phyloP scores from a whole-genome alignment of 2,113 vertebrate genomes.

The Myanophis thanlyinensis region DNA sequence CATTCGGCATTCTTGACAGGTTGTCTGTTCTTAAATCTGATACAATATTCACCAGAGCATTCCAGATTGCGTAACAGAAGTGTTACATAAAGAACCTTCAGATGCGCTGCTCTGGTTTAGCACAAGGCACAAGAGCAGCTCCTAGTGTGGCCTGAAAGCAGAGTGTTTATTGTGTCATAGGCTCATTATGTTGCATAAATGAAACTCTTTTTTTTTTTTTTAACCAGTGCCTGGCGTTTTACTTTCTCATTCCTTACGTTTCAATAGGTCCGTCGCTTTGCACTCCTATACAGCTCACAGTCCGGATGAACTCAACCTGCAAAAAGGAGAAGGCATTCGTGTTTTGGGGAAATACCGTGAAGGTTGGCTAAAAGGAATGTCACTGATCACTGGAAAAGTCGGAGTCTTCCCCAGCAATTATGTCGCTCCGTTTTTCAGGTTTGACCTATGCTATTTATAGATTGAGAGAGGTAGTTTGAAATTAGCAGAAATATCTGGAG shows the following conservation, averaged over 20 bases:
- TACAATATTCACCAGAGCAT: neutral
- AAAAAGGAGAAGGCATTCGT: conserved; percentile 90
- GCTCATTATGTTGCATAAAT: accelerated
- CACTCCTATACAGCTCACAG: conserved; percentile 80
- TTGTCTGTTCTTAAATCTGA: neutral
- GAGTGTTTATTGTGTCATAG: accelerated
- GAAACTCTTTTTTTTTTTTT: neutral
- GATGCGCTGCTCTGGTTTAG: accelerated
- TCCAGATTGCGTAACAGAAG: accelerated
- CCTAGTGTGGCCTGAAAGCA: accelerated
- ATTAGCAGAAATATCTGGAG: neutral
- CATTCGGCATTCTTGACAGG: neutral
- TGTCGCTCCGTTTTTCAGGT: conserved; percentile 89
- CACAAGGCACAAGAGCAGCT: accelerated
- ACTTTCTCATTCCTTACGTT: neutral
- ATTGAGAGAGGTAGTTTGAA: neutral
- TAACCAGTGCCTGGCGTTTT: accelerated
- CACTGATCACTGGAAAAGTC: conserved; percentile 86
- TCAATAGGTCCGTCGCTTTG: conserved; percentile 83
- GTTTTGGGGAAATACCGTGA: conserved; percentile 87
- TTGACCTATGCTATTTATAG: conserved; percentile 4
- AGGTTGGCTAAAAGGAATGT: conserved; percentile 89
- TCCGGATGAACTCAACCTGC: conserved; percentile 86
- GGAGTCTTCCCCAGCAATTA: conserved; percentile 90
- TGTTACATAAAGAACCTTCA: accelerated